Percentiles rank a stretch among this genome's conserved stretches.
phyloP scores from a whole-genome alignment of 2,888 invertebrate genomes.

The Venusia cambrica region DNA sequence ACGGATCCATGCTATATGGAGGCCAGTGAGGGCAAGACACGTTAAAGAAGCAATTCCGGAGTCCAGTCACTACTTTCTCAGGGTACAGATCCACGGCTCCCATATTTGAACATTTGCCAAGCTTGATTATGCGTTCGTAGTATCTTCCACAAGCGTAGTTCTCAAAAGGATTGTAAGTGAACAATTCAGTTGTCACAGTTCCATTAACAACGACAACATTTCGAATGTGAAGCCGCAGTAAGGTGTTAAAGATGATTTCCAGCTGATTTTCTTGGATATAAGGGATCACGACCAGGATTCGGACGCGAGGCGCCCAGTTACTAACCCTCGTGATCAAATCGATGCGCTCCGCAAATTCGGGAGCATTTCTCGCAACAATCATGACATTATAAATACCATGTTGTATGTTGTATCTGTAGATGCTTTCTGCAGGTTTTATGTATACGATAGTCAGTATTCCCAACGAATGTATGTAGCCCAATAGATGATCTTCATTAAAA shows the following conservation, averaged over 20 bases:
- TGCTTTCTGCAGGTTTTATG: neutral
- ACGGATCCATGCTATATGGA: constrained; percentile 43
- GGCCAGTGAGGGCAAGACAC: constrained; percentile 46
- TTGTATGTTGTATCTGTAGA: neutral
- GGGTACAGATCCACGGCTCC: constrained; percentile 35
- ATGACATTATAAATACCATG: constrained; percentile 42
- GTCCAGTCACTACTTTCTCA: constrained; percentile 39
- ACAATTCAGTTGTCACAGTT: constrained; percentile 37
- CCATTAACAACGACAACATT: constrained; percentile 45
- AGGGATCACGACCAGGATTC: constrained; percentile 42
- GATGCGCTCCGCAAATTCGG: constrained; percentile 29
- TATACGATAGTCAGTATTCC: constrained; percentile 5
- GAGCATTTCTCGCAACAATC: constrained; percentile 29
- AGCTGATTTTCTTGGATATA: constrained; percentile 29
- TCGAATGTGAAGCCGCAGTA: constrained; percentile 38
- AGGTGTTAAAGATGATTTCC: constrained; percentile 39
- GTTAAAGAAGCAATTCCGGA: constrained; percentile 49
- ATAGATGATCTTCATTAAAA: constrained; percentile 17
- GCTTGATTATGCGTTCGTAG: constrained; percentile 40
- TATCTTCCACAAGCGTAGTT: constrained; percentile 55
- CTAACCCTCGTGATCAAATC: constrained; percentile 31
- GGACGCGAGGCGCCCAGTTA: constrained; percentile 46
- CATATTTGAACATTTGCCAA: constrained; percentile 43
- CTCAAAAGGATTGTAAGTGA: constrained; percentile 54
- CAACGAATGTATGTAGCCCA: constrained; percentile 28